Conservation (phyloP, 2,113 vertebrate genomes). For the Sturnira hondurensis region DNA sequence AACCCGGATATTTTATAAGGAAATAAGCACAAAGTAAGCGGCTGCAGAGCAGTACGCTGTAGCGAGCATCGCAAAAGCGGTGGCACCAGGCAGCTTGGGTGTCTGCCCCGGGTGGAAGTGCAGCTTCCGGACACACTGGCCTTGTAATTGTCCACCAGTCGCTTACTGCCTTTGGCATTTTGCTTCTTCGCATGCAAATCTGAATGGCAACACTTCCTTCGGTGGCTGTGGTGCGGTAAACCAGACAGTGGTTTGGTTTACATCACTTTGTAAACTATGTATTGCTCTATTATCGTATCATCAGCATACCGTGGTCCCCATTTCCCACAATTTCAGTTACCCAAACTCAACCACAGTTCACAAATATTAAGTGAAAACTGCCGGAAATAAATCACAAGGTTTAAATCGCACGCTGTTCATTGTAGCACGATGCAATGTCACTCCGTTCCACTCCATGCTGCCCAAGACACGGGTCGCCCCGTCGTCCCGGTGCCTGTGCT, state of each 20-base stretch:
- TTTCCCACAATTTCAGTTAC: neutral
- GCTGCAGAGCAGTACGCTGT: neutral
- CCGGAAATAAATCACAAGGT: neutral
- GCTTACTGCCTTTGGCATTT: neutral
- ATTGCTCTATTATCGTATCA: neutral
- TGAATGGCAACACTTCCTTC: neutral
- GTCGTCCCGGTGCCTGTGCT: no score
- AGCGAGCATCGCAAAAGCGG: neutral
- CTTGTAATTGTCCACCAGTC: neutral
- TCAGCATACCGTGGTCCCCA: neutral
- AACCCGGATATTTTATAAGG: neutral
- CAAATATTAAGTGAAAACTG: neutral
- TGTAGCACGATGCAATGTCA: neutral
- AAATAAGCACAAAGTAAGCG: neutral
- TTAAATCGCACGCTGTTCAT: neutral
- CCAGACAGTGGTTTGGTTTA: neutral
- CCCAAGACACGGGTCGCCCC: neutral
- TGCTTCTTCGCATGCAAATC: neutral
- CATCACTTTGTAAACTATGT: neutral
- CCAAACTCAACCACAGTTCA: neutral
- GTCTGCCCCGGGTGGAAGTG: no score
- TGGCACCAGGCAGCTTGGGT: fast-evolving
- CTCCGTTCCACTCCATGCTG: neutral
- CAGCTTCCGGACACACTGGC: neutral
- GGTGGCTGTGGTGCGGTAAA: neutral